Conservation (phyloP, 2,113 vertebrate species). For the Dasyurus viverrinus region DNA sequence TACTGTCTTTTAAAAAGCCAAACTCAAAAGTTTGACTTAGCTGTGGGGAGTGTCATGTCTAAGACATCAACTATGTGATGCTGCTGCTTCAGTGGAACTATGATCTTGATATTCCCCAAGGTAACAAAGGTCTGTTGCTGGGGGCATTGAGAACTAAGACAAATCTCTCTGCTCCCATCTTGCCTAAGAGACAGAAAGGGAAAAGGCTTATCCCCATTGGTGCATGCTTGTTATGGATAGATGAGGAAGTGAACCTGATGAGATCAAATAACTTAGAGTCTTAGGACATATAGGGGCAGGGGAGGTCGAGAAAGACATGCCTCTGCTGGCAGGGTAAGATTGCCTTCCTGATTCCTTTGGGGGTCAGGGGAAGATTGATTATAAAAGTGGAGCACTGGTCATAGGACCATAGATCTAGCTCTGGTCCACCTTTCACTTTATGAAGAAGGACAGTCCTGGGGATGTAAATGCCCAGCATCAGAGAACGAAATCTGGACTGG, state of each 20-base stretch:
- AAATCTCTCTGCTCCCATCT: not conserved
- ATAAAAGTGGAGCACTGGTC: not conserved
- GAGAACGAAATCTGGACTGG: not conserved
- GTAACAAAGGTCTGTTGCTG: not conserved
- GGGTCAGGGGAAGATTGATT: not conserved
- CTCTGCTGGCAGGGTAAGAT: not conserved
- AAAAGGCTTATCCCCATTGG: not conserved
- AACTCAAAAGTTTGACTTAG: not conserved
- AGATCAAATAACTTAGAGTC: slow-evolving; percentile 25
- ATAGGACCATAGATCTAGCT: not conserved
- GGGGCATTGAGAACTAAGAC: not conserved
- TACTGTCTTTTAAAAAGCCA: too few species aligned
- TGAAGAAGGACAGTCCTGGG: not conserved
- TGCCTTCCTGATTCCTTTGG: not conserved
- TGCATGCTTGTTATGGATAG: not conserved
- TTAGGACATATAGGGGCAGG: not conserved
- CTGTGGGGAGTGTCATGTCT: not conserved
- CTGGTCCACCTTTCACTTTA: not conserved
- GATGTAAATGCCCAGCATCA: not conserved
- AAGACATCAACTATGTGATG: not conserved
- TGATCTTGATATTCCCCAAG: not conserved
- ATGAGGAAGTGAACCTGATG: not conserved
- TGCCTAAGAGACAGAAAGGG: not conserved
- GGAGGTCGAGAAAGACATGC: not conserved
- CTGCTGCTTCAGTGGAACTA: not conserved